phyloP scores from a whole-genome alignment of 2,888 invertebrate genomes.

The Volucella zonaria region DNA sequence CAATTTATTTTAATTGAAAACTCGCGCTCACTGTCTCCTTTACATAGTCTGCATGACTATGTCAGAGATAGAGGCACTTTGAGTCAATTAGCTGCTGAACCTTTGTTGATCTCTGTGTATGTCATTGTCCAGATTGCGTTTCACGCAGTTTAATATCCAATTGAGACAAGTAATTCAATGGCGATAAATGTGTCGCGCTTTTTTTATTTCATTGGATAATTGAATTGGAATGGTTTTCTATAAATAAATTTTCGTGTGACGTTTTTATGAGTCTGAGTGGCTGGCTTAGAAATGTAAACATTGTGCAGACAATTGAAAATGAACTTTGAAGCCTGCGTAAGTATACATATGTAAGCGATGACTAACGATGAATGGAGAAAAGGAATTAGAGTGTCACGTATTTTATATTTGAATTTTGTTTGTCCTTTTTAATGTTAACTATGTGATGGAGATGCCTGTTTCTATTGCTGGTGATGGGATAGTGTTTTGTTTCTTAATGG shows the following conservation, averaged over 20 bases:
- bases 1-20: conserved; percentile 45
- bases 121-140: conserved; percentile 33
- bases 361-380: too few species aligned
- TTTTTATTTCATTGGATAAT: background rate
- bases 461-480: too few species aligned
- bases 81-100: conserved; percentile 29
- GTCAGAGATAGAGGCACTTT: background rate
- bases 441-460: too few species aligned
- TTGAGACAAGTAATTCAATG: conserved; percentile 32
- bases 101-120: conserved; percentile 26
- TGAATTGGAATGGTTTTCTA: conserved; percentile 43
- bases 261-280: conserved; percentile 10
- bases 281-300: background rate
- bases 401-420: too few species aligned
- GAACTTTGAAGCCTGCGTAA: too few species aligned
- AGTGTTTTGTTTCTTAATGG: too few species aligned
- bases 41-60: background rate
- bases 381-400: too few species aligned
- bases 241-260: conserved; percentile 14
- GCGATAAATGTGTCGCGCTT: background rate
- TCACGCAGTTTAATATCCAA: conserved; percentile 42
- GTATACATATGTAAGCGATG: too few species aligned
- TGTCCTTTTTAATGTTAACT: too few species aligned
- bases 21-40: conserved; percentile 5
- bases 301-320: background rate